Conservation (phyloP, 2,113 vertebrate genomes). For the Dascyllus trimaculatus region DNA sequence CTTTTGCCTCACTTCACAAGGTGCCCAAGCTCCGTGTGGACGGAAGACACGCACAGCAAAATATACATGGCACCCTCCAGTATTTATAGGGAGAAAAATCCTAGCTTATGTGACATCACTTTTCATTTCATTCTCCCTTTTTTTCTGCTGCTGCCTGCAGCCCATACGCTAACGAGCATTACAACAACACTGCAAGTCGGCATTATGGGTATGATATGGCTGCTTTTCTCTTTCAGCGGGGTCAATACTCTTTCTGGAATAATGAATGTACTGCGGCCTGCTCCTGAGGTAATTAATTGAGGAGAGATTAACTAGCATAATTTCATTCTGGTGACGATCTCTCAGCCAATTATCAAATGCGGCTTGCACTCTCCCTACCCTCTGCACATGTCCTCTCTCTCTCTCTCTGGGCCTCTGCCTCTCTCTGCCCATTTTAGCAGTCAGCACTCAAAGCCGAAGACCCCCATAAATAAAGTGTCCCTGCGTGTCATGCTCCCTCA, state of each 20-base stretch:
- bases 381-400: conserved; percentile 13
- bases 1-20: conserved; percentile 46
- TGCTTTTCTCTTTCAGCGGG: conserved; percentile 47
- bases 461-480: conserved; percentile 70
- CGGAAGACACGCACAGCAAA: conserved; percentile 7
- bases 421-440: conserved; percentile 46
- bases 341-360: conserved; percentile 83
- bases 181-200: conserved; percentile 1
- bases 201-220: conserved; percentile 50
- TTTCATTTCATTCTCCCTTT: background rate
- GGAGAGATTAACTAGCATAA: conserved; percentile 84
- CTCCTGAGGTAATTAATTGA: conserved; percentile 84
- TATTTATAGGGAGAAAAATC: background rate
- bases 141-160: background rate
- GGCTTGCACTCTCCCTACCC: conserved; percentile 47
- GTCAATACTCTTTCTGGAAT: conserved; percentile 66
- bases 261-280: conserved; percentile 78
- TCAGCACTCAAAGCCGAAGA: conserved; percentile 55
- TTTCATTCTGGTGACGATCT: conserved; percentile 84
- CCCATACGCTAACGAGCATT: background rate
- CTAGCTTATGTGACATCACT: conserved; percentile 18
- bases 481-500: conserved; percentile 46
- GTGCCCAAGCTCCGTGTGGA: conserved; percentile 39
- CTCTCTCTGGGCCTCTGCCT: conserved; percentile 41
- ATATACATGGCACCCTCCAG: conserved; percentile 1